A percentile compares a stretch with the other conserved stretches of the same genome.
Conservation (phyloP, 2,888 invertebrate species). For the Mimas tiliae region DNA sequence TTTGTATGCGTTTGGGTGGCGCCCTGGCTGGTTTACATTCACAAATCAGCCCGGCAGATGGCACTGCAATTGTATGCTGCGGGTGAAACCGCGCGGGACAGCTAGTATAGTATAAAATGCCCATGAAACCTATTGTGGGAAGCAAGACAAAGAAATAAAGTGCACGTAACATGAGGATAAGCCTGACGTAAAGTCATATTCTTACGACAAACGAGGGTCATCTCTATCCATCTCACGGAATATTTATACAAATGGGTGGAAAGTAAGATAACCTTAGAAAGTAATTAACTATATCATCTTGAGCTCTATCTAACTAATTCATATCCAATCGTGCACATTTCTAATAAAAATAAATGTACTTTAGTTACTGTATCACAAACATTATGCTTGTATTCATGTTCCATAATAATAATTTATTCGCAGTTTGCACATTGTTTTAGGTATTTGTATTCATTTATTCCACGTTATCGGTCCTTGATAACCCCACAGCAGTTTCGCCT, state of each 20-base stretch:
- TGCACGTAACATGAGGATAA: background rate
- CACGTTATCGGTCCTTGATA: background rate
- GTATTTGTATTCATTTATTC: conserved; percentile 7
- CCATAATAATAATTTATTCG: background rate
- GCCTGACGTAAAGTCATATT: conserved; percentile 6
- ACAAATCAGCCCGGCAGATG: too few species aligned
- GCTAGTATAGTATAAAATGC: background rate
- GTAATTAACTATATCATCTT: background rate
- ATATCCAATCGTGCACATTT: too few species aligned
- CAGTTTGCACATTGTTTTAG: background rate
- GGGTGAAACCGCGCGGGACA: too few species aligned
- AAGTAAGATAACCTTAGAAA: conserved; percentile 12
- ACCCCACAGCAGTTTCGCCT: background rate
- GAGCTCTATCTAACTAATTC: background rate
- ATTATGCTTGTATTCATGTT: background rate
- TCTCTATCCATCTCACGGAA: conserved; percentile 4
- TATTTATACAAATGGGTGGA: background rate
- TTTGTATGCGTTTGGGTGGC: too few species aligned
- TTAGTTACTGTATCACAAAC: background rate
- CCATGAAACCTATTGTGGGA: background rate
- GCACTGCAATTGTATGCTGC: too few species aligned
- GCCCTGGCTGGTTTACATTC: too few species aligned
- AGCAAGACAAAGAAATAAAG: conserved; percentile 1
- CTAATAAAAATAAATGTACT: too few species aligned
- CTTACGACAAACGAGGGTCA: background rate